Conservation (phyloP, 2,888 invertebrate genomes). For the Pristionchus mayeri region DNA sequence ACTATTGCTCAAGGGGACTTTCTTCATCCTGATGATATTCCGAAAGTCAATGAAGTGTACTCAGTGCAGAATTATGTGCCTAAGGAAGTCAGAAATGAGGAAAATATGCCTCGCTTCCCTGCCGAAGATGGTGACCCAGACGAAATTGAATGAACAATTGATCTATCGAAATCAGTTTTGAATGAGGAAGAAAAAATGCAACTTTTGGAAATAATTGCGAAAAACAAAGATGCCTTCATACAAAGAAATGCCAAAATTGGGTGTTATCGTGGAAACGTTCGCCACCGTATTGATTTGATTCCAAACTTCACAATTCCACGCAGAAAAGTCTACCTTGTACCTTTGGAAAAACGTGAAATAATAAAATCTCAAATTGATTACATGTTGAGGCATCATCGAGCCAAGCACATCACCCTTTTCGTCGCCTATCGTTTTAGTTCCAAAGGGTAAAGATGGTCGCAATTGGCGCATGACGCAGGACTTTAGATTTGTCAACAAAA, state of each 20-base stretch:
- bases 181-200: neutral
- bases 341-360: neutral
- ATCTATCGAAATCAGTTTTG: neutral
- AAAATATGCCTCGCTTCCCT: neutral
- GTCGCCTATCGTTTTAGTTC: no score
- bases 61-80: neutral
- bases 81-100: neutral
- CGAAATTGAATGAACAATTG: neutral
- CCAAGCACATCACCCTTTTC: no score
- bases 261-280: neutral
- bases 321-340: neutral
- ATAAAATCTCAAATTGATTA: neutral
- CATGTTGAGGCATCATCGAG: no score
- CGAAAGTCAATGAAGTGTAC: neutral
- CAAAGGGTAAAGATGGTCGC: no score
- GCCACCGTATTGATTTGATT: neutral
- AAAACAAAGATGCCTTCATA: neutral
- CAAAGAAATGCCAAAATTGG: neutral
- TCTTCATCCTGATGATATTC: neutral
- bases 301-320: neutral
- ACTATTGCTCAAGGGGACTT: neutral
- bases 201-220: neutral
- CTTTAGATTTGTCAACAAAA: no score
- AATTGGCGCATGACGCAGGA: no score
- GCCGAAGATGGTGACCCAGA: neutral